phyloP scores from a whole-genome alignment of 2,888 invertebrate species.

The Hecatera dysodea region DNA sequence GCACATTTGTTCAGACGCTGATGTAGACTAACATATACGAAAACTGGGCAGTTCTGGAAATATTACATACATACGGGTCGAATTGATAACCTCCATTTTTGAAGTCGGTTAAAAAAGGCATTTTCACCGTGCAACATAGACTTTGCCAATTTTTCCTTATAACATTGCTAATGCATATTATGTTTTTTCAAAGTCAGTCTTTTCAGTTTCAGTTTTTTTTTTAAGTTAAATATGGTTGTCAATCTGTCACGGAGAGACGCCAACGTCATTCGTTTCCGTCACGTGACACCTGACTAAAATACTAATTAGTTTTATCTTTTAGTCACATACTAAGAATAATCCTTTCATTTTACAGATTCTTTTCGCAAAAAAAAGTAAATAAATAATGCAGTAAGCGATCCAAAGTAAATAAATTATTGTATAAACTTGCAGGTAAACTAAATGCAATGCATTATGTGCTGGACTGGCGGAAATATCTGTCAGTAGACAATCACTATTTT shows the following conservation, averaged over 20 bases:
- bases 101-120: too few species aligned
- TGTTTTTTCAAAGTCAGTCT: too few species aligned
- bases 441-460: conserved; percentile 21
- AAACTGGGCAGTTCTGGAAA: too few species aligned
- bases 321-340: background rate
- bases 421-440: conserved; percentile 21
- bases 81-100: too few species aligned
- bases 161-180: background rate
- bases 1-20: too few species aligned
- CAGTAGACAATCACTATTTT: conserved; percentile 7
- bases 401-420: conserved; percentile 26
- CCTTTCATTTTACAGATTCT: background rate
- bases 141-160: background rate
- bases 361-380: background rate
- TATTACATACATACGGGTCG: too few species aligned
- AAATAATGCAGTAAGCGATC: conserved; percentile 9
- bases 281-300: background rate
- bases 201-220: too few species aligned
- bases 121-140: too few species aligned
- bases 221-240: background rate
- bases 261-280: background rate
- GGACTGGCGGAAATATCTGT: conserved; percentile 24
- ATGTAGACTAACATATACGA: too few species aligned
- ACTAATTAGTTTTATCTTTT: conserved; percentile 1
- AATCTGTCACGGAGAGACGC: background rate